phyloP scores from a whole-genome alignment of 2,888 invertebrate species.

The Parnassius orleans region DNA sequence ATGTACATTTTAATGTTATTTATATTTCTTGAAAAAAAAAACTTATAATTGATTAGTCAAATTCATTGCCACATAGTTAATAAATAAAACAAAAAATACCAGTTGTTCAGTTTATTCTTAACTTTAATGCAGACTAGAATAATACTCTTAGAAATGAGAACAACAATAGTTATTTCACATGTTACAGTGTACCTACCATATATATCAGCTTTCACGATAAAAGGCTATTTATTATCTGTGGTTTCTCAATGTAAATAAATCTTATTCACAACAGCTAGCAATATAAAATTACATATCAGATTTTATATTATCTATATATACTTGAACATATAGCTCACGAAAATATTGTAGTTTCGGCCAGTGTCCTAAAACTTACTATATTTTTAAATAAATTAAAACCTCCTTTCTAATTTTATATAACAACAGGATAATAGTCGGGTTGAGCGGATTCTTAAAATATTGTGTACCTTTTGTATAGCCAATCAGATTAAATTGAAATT shows the following conservation, averaged over 20 bases:
- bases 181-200: constrained; percentile 76
- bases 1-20: too few species aligned
- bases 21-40: too few species aligned
- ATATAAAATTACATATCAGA: constrained; percentile 77
- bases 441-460: too few species aligned
- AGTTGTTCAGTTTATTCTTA: constrained; percentile 80
- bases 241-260: constrained; percentile 72
- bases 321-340: constrained; percentile 31
- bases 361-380: constrained; percentile 30
- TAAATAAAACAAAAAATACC: constrained; percentile 50
- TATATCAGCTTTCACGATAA: constrained; percentile 76
- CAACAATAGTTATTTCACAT: constrained; percentile 80
- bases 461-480: too few species aligned
- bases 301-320: constrained; percentile 50
- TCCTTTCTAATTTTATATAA: too few species aligned
- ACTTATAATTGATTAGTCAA: too few species aligned
- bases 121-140: constrained; percentile 81
- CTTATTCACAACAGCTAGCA: constrained; percentile 80
- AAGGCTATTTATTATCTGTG: constrained; percentile 78
- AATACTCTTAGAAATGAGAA: constrained; percentile 82
- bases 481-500: too few species aligned
- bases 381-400: too few species aligned
- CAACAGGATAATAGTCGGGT: too few species aligned
- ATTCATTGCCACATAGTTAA: not conserved
- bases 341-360: constrained; percentile 41